Conservation (phyloP, 2,113 vertebrate genomes). For the Uria lomvia region DNA sequence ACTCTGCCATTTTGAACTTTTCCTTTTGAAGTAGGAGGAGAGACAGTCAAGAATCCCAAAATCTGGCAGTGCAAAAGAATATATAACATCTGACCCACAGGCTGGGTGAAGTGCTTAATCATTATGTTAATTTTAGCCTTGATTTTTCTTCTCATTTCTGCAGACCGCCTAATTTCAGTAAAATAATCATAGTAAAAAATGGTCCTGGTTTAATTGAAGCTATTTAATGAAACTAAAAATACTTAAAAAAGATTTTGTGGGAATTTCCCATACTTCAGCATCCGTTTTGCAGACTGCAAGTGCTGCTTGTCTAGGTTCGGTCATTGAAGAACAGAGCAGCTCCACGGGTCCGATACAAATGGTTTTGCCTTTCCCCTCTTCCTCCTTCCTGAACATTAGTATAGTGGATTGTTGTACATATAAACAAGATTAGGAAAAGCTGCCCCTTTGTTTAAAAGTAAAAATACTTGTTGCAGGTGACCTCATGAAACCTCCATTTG, state of each 20-base stretch:
- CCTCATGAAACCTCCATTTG: background rate
- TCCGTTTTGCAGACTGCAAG: background rate
- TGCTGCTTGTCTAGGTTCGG: background rate
- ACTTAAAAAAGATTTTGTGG: background rate
- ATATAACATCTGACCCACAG: background rate
- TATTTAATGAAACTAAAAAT: background rate
- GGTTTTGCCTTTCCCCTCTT: background rate
- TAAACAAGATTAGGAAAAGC: background rate
- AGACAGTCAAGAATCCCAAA: background rate
- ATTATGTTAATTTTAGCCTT: background rate
- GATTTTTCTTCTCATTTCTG: background rate
- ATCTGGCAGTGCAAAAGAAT: background rate
- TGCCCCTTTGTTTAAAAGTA: background rate
- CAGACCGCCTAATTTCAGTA: background rate
- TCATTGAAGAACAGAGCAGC: rapidly evolving
- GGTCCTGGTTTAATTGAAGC: background rate
- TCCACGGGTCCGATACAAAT: rapidly evolving
- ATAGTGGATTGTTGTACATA: rapidly evolving
- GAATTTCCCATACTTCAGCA: rapidly evolving
- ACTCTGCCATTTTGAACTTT: background rate
- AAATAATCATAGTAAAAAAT: background rate
- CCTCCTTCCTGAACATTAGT: background rate
- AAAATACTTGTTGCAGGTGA: background rate
- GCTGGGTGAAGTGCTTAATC: background rate
- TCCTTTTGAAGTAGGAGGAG: background rate